Percentiles rank a stretch among this genome's conserved stretches.
phyloP scores from a whole-genome alignment of 2,797 vertebrate genomes.

The Cygnus olor region DNA sequence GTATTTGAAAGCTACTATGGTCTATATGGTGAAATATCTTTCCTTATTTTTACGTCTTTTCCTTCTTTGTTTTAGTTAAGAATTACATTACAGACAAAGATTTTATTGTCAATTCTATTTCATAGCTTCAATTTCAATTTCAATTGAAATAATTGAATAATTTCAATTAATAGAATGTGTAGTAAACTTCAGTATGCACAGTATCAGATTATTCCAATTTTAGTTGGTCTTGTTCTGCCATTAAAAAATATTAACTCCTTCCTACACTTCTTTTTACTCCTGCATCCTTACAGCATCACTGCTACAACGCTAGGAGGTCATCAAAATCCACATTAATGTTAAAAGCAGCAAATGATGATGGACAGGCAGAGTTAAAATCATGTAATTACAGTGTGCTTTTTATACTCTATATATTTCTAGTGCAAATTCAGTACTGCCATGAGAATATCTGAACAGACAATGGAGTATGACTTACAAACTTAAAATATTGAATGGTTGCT shows the following conservation, averaged over 20 bases:
- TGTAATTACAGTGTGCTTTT: neutral
- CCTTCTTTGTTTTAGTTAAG: neutral
- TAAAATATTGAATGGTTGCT: neutral
- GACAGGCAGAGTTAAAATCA: neutral
- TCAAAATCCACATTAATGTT: neutral
- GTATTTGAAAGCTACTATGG: neutral
- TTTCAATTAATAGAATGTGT: neutral
- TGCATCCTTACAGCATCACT: neutral
- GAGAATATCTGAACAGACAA: neutral
- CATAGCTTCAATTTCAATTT: neutral
- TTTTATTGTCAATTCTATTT: neutral
- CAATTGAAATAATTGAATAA: too few species aligned
- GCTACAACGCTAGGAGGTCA: neutral
- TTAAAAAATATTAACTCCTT: neutral
- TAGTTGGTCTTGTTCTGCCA: neutral
- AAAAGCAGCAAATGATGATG: neutral
- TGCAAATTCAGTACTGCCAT: neutral
- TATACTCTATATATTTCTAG: neutral
- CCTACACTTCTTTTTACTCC: neutral
- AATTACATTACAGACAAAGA: neutral
- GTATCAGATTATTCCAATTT: neutral
- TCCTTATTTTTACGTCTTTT: neutral
- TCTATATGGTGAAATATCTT: neutral
- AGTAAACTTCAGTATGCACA: neutral
- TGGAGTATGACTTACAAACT: neutral